Evolutionary conservation across 2,797 vertebrate genomes (phyloP).

Genomic region (Enteromius paludinosus): DNA sequence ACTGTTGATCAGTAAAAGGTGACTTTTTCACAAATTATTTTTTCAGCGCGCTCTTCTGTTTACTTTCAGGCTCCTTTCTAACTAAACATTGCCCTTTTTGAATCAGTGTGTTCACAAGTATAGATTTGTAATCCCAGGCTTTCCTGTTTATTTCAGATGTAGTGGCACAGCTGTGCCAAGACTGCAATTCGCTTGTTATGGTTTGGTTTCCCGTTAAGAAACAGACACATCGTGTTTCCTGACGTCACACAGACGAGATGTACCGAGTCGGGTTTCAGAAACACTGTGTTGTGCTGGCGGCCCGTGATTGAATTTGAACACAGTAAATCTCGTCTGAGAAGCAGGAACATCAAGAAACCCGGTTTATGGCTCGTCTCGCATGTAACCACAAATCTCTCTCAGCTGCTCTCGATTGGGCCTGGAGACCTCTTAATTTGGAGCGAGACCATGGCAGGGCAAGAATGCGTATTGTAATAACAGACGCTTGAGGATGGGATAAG

Average conservation of each 20-base stretch:
- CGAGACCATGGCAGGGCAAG: constrained; percentile 12
- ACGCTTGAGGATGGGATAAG: neutral
- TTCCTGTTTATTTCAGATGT: constrained; percentile 26
- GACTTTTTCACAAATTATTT: neutral
- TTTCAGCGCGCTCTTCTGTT: neutral
- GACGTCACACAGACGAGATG: constrained; percentile 51
- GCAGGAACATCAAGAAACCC: constrained; percentile 34
- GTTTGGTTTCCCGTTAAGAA: constrained; percentile 28
- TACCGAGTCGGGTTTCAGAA: constrained; percentile 44
- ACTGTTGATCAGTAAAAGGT: neutral
- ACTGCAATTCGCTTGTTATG: constrained; percentile 16
- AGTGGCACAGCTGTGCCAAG: constrained; percentile 48
- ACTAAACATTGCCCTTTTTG: neutral
- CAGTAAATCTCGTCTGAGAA: constrained; percentile 34
- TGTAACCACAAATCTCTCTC: constrained; percentile 56
- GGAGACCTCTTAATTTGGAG: constrained; percentile 23
- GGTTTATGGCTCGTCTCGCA: constrained; percentile 38
- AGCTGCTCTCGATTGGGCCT: constrained; percentile 32
- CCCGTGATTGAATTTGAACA: constrained; percentile 45
- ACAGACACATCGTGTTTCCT: constrained; percentile 34
- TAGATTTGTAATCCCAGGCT: neutral
- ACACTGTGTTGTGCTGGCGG: constrained; percentile 45
- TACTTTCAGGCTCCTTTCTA: neutral
- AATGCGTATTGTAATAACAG: constrained; percentile 24
- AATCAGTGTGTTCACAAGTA: neutral